Evolutionary conservation across 2,797 vertebrate species (phyloP).

Genomic region (Chaetophractus vellerosus): DNA sequence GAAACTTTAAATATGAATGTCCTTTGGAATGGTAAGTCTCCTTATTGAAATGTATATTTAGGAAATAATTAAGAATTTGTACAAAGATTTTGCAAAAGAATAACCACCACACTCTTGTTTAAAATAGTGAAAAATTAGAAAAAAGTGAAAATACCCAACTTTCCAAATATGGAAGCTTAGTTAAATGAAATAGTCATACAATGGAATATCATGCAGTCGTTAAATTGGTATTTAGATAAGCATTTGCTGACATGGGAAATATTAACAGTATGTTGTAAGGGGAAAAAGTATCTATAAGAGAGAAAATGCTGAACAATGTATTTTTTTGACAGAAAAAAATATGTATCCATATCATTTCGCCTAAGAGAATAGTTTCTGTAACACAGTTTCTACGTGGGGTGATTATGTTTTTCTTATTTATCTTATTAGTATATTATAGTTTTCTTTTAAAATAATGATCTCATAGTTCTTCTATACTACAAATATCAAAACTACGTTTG

Average conservation of each 20-base stretch:
- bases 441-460: slow-evolving; percentile 47
- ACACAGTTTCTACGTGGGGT: background rate
- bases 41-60: background rate
- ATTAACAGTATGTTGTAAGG: background rate
- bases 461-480: background rate
- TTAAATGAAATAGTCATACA: slow-evolving; percentile 38
- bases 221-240: slow-evolving; percentile 11
- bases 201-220: background rate
- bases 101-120: background rate
- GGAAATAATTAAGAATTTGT: background rate
- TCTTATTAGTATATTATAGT: background rate
- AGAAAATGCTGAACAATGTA: background rate
- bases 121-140: background rate
- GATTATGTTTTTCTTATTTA: background rate
- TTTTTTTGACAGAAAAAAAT: slow-evolving; percentile 13
- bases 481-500: background rate
- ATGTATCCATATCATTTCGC: background rate
- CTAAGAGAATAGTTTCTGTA: background rate
- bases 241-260: background rate
- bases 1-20: background rate
- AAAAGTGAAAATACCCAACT: background rate
- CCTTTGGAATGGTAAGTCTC: background rate
- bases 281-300: background rate
- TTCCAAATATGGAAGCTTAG: background rate
- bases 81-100: slow-evolving; percentile 34